A percentile compares a stretch with the other conserved stretches of the same genome.
Evolutionary conservation across 2,113 vertebrate genomes (phyloP).

Genomic region (Excalfactoria chinensis): DNA sequence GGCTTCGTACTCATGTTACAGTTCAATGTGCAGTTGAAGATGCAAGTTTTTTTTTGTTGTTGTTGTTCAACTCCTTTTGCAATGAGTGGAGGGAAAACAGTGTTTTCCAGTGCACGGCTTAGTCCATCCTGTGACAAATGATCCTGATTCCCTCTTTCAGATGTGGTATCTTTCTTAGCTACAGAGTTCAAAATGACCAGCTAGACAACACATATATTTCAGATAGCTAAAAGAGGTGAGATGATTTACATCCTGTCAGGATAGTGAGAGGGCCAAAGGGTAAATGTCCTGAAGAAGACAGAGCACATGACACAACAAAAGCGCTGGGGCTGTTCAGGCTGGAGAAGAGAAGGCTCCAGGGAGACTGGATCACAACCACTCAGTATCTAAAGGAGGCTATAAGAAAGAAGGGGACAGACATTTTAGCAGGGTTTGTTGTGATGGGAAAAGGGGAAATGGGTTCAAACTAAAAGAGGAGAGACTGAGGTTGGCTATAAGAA

Average conservation of each 20-base stretch:
- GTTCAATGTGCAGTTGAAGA: neutral
- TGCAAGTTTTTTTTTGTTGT: neutral
- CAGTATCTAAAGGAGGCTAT: too few relatives aligned
- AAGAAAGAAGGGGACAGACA: too few relatives aligned
- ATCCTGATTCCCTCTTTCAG: neutral
- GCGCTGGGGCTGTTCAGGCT: too few relatives aligned
- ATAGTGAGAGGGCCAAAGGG: neutral
- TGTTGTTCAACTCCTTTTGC: neutral
- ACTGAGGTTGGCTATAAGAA: too few relatives aligned
- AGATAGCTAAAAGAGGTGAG: neutral
- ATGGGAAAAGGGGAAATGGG: too few relatives aligned
- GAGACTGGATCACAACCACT: too few relatives aligned
- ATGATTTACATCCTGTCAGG: neutral
- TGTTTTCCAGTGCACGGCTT: neutral
- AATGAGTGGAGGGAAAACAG: neutral
- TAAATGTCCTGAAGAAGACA: neutral
- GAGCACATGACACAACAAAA: neutral
- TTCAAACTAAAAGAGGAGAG: too few relatives aligned
- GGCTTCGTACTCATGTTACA: accelerated
- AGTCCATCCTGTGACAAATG: neutral
- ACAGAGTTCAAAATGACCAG: neutral
- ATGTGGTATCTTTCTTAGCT: neutral
- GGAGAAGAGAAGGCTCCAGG: too few relatives aligned
- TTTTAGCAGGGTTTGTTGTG: too few relatives aligned
- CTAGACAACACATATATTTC: neutral